phyloP scores from a whole-genome alignment of 2,888 invertebrate species.

The Stenichneumon culpator region DNA sequence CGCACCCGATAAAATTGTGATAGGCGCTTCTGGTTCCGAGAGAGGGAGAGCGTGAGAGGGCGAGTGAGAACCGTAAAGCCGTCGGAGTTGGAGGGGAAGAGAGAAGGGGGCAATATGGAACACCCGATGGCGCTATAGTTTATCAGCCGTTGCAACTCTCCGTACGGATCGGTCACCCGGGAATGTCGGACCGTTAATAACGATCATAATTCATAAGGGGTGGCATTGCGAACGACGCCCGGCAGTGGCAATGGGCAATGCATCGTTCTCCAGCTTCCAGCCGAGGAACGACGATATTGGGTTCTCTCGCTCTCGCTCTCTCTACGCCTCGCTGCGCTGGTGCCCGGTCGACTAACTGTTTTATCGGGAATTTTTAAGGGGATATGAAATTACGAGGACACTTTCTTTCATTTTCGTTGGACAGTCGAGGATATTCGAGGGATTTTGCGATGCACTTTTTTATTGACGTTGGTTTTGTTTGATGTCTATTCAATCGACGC shows the following conservation, averaged over 20 bases:
- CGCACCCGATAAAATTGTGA: constrained; percentile 34
- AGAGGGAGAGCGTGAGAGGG: constrained; percentile 8
- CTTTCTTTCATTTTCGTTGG: no score
- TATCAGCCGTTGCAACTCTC: constrained; percentile 24
- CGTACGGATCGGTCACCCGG: constrained; percentile 34
- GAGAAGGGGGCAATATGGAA: constrained; percentile 4
- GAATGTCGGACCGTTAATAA: constrained; percentile 40
- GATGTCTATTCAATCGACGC: no score
- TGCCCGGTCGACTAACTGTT: background rate
- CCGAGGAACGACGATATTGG: background rate
- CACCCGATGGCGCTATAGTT: constrained; percentile 7
- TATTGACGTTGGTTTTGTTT: no score
- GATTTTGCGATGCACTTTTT: no score
- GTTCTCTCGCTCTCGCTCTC: background rate
- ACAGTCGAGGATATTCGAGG: no score
- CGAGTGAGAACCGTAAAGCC: background rate
- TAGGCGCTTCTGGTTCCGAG: constrained; percentile 11
- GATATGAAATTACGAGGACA: no score
- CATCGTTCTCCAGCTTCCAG: constrained; percentile 18
- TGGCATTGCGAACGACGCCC: constrained; percentile 22
- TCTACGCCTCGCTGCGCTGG: background rate
- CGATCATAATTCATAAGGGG: constrained; percentile 38
- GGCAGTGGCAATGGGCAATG: constrained; percentile 18
- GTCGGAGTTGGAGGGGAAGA: constrained; percentile 21
- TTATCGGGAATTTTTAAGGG: background rate